Evolutionary conservation across 1,140 invertebrate genomes (phyloP).

Genomic region (Manduca sexta): DNA sequence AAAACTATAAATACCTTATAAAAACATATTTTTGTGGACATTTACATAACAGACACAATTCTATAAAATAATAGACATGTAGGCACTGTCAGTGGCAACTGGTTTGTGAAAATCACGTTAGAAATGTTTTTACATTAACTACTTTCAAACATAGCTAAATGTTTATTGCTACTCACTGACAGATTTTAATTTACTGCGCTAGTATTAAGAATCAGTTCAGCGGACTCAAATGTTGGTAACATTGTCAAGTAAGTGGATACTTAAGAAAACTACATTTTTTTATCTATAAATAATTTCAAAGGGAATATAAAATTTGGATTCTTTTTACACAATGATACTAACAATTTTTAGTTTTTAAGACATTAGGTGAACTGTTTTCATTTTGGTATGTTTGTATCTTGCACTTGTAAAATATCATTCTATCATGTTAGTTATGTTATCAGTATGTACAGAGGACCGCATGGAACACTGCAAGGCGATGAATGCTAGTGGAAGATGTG

Average conservation of each 20-base stretch:
- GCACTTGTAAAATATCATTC: constrained; percentile 53
- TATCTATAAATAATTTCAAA: neutral
- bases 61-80: too few relatives aligned
- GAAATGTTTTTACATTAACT: too few relatives aligned
- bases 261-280: neutral
- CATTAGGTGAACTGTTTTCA: constrained; percentile 55
- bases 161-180: too few relatives aligned
- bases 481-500: constrained; percentile 51
- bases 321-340: neutral
- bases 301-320: neutral
- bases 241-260: neutral
- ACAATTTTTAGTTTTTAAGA: constrained; percentile 3
- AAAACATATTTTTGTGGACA: too few relatives aligned
- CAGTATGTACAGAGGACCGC: constrained; percentile 61
- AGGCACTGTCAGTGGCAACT: too few relatives aligned
- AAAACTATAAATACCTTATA: too few relatives aligned
- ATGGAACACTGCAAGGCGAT: constrained; percentile 61
- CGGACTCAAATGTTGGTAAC: too few relatives aligned
- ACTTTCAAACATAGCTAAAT: too few relatives aligned
- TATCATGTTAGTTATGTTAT: constrained; percentile 33
- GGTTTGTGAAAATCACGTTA: too few relatives aligned
- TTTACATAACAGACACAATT: too few relatives aligned
- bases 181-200: too few relatives aligned
- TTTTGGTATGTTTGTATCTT: constrained; percentile 37
- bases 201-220: too few relatives aligned